Evolutionary conservation across 2,888 invertebrate genomes (phyloP), one percentile per base, ranked within the genome.

Genomic region (Ypsolopha sequella): DNA sequence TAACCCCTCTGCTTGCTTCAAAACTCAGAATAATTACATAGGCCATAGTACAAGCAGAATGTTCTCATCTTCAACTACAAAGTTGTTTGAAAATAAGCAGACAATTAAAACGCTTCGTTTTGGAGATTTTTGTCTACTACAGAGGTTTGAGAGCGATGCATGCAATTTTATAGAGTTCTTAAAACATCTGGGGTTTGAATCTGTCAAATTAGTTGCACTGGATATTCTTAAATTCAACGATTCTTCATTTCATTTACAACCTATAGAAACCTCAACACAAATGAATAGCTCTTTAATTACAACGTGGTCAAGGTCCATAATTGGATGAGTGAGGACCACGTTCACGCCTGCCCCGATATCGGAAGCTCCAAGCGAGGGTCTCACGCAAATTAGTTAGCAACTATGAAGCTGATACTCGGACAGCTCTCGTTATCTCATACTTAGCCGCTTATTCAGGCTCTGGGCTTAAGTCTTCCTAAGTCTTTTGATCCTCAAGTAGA

Each of bases 341-440:
- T 66, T 74, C 68, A 60, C 70, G 67, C 66, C 65, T 58, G 62
- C 53, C 60, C 56, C 61, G 59, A 6, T 35, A 47, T 47, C 47
- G 36, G 47, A 47, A 36, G 47, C 14, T 36, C 35, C 43, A 45
- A 51, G 48, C 13, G 36, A 59, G 61, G 62, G 60, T 52, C 63
- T 68, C 67, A 58, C 68, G 68, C 76, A 79, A 80, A 74, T 76
- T 75, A 78, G 76, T 80, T 80, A 72, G 59, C 54, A 74, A 77
- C 76, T 75, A 73, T 48, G 41, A 24, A 34, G 71, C 69, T 72
- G 75, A 76, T 74, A 76, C 72, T 76, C 73, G 65, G 66, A 62
- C 62, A 66, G 62, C 64, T 63, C 68, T 71, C 63, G 65, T 73
- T 71, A 64, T 62, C 56, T 58, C 59, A 57, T 62, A 60, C 64